Evolutionary conservation across 1,140 invertebrate species (phyloP).

Genomic region (Dendrolimus kikuchii): DNA sequence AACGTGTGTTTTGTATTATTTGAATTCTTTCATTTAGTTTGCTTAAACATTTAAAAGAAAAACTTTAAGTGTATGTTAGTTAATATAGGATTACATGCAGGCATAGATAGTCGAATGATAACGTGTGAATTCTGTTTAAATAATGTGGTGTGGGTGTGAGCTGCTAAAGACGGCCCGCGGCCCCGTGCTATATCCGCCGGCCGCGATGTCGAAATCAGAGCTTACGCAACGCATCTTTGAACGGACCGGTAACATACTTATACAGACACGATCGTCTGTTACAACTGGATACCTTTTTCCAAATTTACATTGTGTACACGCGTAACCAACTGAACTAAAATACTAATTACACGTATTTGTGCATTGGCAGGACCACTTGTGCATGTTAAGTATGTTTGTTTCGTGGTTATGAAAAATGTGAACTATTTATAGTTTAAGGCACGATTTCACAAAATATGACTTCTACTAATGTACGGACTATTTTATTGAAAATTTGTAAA

Average conservation of each 20-base stretch:
- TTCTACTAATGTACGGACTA: too few relatives aligned
- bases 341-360: slow-evolving; percentile 3
- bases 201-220: slow-evolving; percentile 52
- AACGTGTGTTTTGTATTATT: slow-evolving; percentile 28
- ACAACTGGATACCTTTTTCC: slow-evolving; percentile 22
- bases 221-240: slow-evolving; percentile 51
- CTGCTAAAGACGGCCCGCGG: slow-evolving; percentile 39
- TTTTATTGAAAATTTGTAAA: too few relatives aligned
- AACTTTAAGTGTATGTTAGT: too few relatives aligned
- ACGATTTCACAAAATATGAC: too few relatives aligned
- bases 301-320: slow-evolving; percentile 10
- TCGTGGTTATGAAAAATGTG: too few relatives aligned
- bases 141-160: slow-evolving; percentile 45
- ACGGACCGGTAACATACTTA: slow-evolving; percentile 44
- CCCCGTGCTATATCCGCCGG: slow-evolving; percentile 63
- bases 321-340: slow-evolving; percentile 1
- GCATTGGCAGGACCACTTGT: not conserved
- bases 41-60: slow-evolving; percentile 43
- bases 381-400: too few relatives aligned
- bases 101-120: too few relatives aligned
- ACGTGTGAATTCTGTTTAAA: slow-evolving; percentile 52
- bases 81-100: too few relatives aligned
- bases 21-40: slow-evolving; percentile 29
- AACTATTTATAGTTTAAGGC: too few relatives aligned
- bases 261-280: slow-evolving; percentile 23